Evolutionary conservation across 2,113 vertebrate species (phyloP).

Genomic region (Leptobrachium ailaonicum): DNA sequence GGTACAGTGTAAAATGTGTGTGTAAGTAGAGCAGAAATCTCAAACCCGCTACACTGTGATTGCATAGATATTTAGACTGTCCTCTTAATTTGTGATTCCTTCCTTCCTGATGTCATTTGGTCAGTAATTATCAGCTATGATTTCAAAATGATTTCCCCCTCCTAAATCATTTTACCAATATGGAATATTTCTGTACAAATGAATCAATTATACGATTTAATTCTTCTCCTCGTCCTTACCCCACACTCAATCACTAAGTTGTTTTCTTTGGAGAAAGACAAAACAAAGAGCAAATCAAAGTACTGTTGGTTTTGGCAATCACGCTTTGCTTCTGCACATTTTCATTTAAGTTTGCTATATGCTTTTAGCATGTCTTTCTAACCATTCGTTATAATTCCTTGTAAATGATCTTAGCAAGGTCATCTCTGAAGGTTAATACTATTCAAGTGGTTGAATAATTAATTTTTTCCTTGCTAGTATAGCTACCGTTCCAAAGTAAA

Average conservation of each 20-base stretch:
- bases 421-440: too few relatives aligned
- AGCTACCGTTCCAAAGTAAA: too few relatives aligned
- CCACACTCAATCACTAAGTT: conserved; percentile 33
- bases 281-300: conserved; percentile 65
- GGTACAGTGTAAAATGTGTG: conserved; percentile 72
- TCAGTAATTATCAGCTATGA: conserved; percentile 54
- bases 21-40: conserved; percentile 51
- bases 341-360: conserved; percentile 60
- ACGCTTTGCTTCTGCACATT: conserved; percentile 67
- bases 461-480: too few relatives aligned
- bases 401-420: not conserved
- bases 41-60: conserved; percentile 47
- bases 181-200: conserved; percentile 49
- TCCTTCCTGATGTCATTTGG: conserved; percentile 39
- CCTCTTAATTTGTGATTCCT: conserved; percentile 53
- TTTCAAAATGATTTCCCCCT: conserved; percentile 53
- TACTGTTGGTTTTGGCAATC: conserved; percentile 96
- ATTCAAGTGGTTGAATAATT: too few relatives aligned
- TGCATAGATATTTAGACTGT: conserved; percentile 43
- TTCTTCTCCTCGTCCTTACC: not conserved
- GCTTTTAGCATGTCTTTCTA: conserved; percentile 24
- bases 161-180: conserved; percentile 50
- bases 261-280: not conserved
- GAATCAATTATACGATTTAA: conserved; percentile 57
- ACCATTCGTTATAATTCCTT: not conserved